Evolutionary conservation across 2,888 invertebrate species (phyloP), one percentile per base, ranked within the genome.

Genomic region (Leptura quadrifasciata): DNA sequence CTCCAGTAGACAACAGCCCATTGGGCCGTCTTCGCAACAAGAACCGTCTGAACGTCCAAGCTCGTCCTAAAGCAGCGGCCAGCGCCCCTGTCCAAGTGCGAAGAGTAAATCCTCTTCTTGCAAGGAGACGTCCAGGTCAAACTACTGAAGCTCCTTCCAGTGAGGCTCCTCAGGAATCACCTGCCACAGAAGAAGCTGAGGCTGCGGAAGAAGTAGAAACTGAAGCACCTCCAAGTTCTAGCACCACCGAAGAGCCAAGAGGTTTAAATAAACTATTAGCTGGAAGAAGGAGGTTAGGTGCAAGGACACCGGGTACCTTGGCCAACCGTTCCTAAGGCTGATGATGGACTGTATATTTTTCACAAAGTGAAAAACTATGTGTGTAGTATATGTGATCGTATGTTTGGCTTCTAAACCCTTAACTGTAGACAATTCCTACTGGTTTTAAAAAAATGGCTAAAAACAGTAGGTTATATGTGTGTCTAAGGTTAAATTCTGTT

Each of bases 201-300:
- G 82, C 82, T 10, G 81, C 77, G 18, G 81, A 82, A 60, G 84
- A 84, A 58, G 83, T 83, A 55, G 84, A 84, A 1, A 83, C 81
- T 68, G 85, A 84, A 15, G 82, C 81, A 15, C 76, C 84, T 5
- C 71, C 83, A 20, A 76, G 83, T 31, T 84, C 85, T 17, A 87
- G 83, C 39, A 89, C 89, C 20, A 89, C 89, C 0, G 89, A 89
- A 81, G 89, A 89, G 73, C 92, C 94, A 35, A 91, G 92, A 76
- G 94, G 94, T 0, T 89, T 94, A 0, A 91, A 91, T 83, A 94
- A 94, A 54, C 90, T 95, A 39, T 90, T 95, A 64, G 94, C 94
- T 2, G 92, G 94, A 63, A 90, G 95, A 82, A 91, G 93, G 85
- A 92, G 95, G 86, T 90, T 94, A 84, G 92, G 92, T 31, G 87